Percentiles rank a stretch among this genome's conserved stretches.
Evolutionary conservation across 2,113 vertebrate genomes (phyloP).

Genomic region (Coreoperca whiteheadi): DNA sequence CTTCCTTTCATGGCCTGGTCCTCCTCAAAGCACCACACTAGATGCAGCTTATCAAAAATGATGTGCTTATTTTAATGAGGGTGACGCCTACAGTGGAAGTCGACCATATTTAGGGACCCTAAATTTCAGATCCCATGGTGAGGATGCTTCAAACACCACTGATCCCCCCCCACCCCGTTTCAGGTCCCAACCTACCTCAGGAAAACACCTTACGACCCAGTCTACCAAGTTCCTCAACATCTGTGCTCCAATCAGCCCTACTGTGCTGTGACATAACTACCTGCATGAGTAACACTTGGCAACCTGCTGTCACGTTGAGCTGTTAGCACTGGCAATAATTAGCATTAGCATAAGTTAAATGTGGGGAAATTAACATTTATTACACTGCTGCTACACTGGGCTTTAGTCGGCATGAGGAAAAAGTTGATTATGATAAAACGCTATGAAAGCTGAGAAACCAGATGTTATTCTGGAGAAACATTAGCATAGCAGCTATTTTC

Average conservation of each 20-base stretch:
- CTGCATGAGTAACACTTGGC: conserved; percentile 61
- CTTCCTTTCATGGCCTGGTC: conserved; percentile 49
- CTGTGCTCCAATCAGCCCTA: conserved; percentile 56
- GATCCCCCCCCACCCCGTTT: too few relatives aligned
- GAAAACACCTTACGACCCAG: conserved; percentile 32
- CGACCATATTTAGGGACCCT: conserved; percentile 49
- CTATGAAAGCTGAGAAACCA: background rate
- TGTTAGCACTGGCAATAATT: conserved; percentile 53
- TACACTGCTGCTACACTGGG: conserved; percentile 15
- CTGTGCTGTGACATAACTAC: conserved; percentile 53
- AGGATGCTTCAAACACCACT: conserved; percentile 27
- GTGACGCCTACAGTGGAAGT: conserved; percentile 23
- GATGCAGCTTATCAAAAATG: conserved; percentile 43
- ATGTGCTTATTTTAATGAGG: conserved; percentile 53
- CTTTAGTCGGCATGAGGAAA: conserved; percentile 6
- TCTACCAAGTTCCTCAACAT: conserved; percentile 50
- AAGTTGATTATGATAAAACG: conserved; percentile 18
- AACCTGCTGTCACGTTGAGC: conserved; percentile 53
- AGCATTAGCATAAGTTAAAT: conserved; percentile 57
- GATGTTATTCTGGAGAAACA: background rate
- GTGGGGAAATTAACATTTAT: conserved; percentile 51
- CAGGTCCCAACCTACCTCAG: conserved; percentile 5
- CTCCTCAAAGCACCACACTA: conserved; percentile 10
- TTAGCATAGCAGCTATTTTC: conserved; percentile 3
- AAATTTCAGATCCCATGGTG: conserved; percentile 30